Percentiles rank a stretch among this genome's conserved stretches.
Conservation (phyloP, 2,888 invertebrate genomes). For the Callimorpha dominula region DNA sequence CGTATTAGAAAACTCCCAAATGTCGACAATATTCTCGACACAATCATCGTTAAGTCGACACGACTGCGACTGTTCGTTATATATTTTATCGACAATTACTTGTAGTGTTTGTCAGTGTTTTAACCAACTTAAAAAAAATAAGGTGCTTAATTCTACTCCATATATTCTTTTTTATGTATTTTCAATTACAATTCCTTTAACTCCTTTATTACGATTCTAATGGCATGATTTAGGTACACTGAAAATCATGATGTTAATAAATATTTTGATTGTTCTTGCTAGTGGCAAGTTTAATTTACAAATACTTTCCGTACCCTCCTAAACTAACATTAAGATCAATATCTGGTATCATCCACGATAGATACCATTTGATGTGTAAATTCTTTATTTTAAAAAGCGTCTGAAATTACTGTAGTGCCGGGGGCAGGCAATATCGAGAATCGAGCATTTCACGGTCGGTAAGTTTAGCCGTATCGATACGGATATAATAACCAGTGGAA, state of each 20-base stretch:
- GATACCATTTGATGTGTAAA: slow-evolving; percentile 40
- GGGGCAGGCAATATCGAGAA: slow-evolving; percentile 75
- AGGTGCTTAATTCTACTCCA: background rate
- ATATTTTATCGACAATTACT: slow-evolving; percentile 54
- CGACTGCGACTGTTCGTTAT: slow-evolving; percentile 39
- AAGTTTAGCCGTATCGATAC: slow-evolving; percentile 82
- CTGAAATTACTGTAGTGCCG: slow-evolving; percentile 69
- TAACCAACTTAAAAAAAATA: background rate
- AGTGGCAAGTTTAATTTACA: background rate
- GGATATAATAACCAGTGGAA: slow-evolving; percentile 86
- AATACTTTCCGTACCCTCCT: background rate
- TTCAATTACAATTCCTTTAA: no score
- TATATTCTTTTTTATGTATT: background rate
- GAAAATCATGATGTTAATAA: background rate
- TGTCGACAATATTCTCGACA: slow-evolving; percentile 58
- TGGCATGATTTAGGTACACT: background rate
- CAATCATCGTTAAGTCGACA: slow-evolving; percentile 74
- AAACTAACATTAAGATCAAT: background rate
- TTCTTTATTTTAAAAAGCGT: slow-evolving; percentile 59
- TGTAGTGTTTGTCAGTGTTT: slow-evolving; percentile 23
- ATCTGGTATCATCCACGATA: slow-evolving; percentile 11
- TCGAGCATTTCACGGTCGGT: slow-evolving; percentile 84
- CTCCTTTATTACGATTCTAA: background rate
- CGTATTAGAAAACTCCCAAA: slow-evolving; percentile 56
- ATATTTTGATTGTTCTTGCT: background rate